Evolutionary conservation across 2,797 vertebrate species (phyloP), one percentile per base, ranked within the genome.

Genomic region (Moxostoma hubbsi): DNA sequence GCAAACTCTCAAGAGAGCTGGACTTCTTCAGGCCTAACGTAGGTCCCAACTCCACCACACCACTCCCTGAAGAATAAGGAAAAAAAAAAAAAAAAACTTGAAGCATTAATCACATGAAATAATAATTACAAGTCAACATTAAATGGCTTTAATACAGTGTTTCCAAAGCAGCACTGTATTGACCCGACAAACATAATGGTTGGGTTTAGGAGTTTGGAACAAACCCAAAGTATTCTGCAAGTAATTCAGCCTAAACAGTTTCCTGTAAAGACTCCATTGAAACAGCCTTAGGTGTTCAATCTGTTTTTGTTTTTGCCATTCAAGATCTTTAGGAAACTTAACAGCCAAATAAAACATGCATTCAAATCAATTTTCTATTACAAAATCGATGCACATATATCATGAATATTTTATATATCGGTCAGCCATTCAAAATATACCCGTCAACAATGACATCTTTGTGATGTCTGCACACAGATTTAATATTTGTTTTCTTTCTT

Each of bases 1-100:
- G 97, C 51, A 99, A 93, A 85, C 96, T 99, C 92, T 99, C 97
- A 83, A 99, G 86, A 1, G 97, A 99, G 58, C 96, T 99, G 85
- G 97, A 99, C 90, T 97, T 99, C 87, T 99, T 98, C 80, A 99
- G 79, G 24, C 97, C 97, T 51, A 99, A 91, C 9, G 95, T 97
- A 5, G 97, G 98, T 51, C 97, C 98, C 0, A 98, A 94, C 83
- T 96, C 96, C 53, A 90, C 90, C 5, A 91, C 89, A 15, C 81
- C 15, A 5, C 69, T 72, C 51, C 49, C 79, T 81, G 77, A 83
- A 3, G 9, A 18, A 7, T 5, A 0, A 57, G 2, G 73, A 13
- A 73, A 6, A 57, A 18, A 58, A 50, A 45, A 2, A 61, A 8
- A 59, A 24, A 73, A 12, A 45, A 53, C 10, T 54, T n/a, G 54